Evolutionary conservation across 92 coral and sea anemone species (phyloP), one percentile per base, ranked within the genome.

Genomic region (Paramuricea clavata): DNA sequence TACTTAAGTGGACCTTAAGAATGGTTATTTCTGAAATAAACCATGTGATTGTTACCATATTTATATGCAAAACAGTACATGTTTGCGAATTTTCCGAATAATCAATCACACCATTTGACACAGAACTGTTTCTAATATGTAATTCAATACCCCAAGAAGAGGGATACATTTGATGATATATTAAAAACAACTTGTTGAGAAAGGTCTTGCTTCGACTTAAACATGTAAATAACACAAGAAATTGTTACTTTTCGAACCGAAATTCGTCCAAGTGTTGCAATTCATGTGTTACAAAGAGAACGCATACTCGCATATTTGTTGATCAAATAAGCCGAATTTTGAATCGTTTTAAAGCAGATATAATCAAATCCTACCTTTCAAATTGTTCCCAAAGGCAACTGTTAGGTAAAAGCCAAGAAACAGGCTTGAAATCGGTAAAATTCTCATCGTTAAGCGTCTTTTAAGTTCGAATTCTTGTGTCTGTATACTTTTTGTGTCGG

Each of bases 331-430:
- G 21, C 8, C 41, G 25, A 64, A 65, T 26, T 33, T 65, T 11
- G 1, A 31, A 65, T 16, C 72, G 72, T 21, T 54, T 54, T 54
- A 54, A 54, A 54, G 62, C 23, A 54, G 62, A 9, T 65, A 27
- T 28, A 12, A 30, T 64, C 39, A 65, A 65, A 28, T 2, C 41
- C n/a, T 33, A 65, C 72, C 72, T 33, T 65, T 0, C 28, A 65
- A 65, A 28, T 65, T 27, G 36, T 65, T 65, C 1, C 72, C 72
- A 65, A 31, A 65, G 11, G 41, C 72, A 65, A 65, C 72, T 65
- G 36, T 4, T 28, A 65, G 1, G 21, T 19, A 65, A 15, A 65
- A 5, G 72, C 39, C 72, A 65, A 65, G 72, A 12, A 65, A 65
- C 6, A 65, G 72, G 72, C 41, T 65, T 28, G 72, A 26, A 3